phyloP scores from a whole-genome alignment of 2,113 vertebrate species.

The Megaceryle maxima region DNA sequence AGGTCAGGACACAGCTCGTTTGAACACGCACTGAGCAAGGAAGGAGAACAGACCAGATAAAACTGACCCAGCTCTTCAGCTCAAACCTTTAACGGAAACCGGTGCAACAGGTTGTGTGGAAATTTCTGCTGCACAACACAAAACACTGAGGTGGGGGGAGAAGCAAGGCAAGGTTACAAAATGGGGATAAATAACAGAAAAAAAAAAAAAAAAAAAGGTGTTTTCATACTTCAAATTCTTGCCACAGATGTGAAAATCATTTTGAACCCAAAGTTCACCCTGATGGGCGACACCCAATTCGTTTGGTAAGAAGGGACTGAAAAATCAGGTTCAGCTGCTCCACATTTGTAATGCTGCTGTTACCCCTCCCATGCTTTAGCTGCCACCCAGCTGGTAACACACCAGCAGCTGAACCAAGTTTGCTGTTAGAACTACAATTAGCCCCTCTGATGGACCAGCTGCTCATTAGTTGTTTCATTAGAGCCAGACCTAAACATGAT shows the following conservation, averaged over 20 bases:
- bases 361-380: fast-evolving
- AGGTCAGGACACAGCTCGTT: background rate
- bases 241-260: background rate
- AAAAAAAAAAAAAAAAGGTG: background rate
- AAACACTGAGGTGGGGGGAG: background rate
- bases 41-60: slow-evolving; percentile 32
- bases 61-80: slow-evolving; percentile 44
- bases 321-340: background rate
- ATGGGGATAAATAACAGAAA: background rate
- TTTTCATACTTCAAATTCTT: slow-evolving; percentile 36
- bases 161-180: background rate
- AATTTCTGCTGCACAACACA: background rate
- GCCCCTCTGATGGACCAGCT: background rate
- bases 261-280: background rate
- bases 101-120: slow-evolving; percentile 64
- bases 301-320: background rate
- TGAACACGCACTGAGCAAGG: background rate
- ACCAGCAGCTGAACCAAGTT: background rate
- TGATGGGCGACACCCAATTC: background rate
- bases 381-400: background rate
- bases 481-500: background rate
- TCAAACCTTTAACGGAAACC: slow-evolving; percentile 8
- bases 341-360: background rate
- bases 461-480: background rate
- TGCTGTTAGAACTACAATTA: background rate